A percentile compares a stretch with the other conserved stretches of the same genome.
Conservation (phyloP, 2,888 invertebrate genomes). For the Seira musarum region DNA sequence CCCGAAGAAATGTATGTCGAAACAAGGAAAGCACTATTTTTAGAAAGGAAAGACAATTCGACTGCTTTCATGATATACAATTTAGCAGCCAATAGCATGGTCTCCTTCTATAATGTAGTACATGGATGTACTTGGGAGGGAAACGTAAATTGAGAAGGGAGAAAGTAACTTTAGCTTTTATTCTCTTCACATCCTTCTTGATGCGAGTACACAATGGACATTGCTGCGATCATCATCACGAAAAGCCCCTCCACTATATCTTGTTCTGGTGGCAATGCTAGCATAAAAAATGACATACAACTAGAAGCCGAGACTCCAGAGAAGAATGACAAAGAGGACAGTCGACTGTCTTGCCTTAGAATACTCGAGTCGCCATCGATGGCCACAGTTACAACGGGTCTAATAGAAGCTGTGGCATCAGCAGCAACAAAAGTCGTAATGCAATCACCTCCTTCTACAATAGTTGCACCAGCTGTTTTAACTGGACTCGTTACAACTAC, state of each 20-base stretch:
- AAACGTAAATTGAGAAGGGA: conserved; percentile 1
- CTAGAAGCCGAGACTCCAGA: conserved; percentile 34
- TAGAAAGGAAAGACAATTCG: background rate
- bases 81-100: conserved; percentile 9
- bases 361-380: conserved; percentile 55
- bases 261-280: conserved; percentile 41
- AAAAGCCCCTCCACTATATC: conserved; percentile 43
- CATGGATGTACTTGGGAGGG: background rate
- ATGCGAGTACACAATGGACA: conserved; percentile 50
- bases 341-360: conserved; percentile 51
- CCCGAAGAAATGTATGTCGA: conserved; percentile 28
- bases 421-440: conserved; percentile 45
- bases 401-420: conserved; percentile 51
- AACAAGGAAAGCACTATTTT: conserved; percentile 24
- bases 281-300: conserved; percentile 58
- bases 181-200: conserved; percentile 48
- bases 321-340: conserved; percentile 59
- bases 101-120: too few relatives aligned
- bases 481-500: conserved; percentile 38
- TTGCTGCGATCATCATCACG: conserved; percentile 56
- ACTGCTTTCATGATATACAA: conserved; percentile 14
- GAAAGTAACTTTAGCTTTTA: conserved; percentile 32
- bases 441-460: conserved; percentile 39
- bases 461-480: conserved; percentile 24
- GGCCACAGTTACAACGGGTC: conserved; percentile 49